These are phyloP conservation scores for Drosophila parabipectinata DNA, from an alignment of 1,140 invertebrate genomes.

Conservation along the genomic window DNA sequence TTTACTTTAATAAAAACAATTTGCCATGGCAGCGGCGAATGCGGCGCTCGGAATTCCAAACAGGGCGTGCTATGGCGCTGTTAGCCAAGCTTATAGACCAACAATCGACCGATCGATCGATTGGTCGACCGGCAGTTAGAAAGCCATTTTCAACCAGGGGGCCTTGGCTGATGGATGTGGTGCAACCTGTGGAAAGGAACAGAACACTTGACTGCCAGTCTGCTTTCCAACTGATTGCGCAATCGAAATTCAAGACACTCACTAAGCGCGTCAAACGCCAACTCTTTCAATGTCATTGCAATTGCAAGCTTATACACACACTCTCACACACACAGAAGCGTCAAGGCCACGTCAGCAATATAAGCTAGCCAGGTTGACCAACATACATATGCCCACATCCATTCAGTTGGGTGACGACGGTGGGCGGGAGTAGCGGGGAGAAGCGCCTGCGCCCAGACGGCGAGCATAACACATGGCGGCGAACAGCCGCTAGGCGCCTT, in stretches of 20 bases:
- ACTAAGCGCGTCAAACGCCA: conserved; percentile 48
- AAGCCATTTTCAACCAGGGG: conserved; percentile 32
- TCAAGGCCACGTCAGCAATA: conserved; percentile 58
- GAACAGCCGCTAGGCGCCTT: conserved; percentile 51
- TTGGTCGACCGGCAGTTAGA: conserved; percentile 43
- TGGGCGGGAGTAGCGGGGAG: background rate
- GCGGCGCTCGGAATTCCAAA: conserved; percentile 57
- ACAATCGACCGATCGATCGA: conserved; percentile 14
- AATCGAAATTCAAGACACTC: conserved; percentile 35
- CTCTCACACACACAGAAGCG: conserved; percentile 17
- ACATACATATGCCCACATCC: conserved; percentile 30
- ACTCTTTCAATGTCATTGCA: conserved; percentile 76
- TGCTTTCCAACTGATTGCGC: conserved; percentile 51
- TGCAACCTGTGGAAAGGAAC: conserved; percentile 38
- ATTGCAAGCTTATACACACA: conserved; percentile 47
- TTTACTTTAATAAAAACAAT: conserved; percentile 45
- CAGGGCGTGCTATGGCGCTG: conserved; percentile 53
- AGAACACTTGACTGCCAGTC: conserved; percentile 9
- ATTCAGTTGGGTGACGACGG: conserved; percentile 10
- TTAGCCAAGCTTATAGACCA: conserved; percentile 32
- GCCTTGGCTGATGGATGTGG: conserved; percentile 46
- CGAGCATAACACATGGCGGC: conserved; percentile 16
- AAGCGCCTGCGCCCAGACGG: conserved; percentile 8
- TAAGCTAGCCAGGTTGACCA: conserved; percentile 58
- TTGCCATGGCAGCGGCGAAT: conserved; percentile 32